A percentile compares a stretch with the other conserved stretches of the same genome.
Conservation (phyloP, 2,797 vertebrate species). For the Coilia nasus region DNA sequence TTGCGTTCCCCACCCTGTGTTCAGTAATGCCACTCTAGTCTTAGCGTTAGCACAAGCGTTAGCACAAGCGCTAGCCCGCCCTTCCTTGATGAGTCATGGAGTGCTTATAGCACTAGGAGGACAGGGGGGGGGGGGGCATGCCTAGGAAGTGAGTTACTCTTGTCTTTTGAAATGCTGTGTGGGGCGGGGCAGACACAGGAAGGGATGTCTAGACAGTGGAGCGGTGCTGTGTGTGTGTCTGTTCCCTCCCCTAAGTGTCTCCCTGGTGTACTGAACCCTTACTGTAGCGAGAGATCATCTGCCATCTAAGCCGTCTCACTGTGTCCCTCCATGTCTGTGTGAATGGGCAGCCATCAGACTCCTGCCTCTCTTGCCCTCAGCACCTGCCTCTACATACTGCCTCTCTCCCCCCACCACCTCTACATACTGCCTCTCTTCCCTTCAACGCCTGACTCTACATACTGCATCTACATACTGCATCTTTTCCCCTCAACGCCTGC, state of each 20-base stretch:
- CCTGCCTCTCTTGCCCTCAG: not conserved
- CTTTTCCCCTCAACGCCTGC: no score
- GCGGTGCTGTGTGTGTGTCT: not conserved
- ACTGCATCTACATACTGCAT: no score
- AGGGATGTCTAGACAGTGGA: not conserved
- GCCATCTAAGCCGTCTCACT: conserved; percentile 30
- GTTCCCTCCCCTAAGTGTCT: conserved; percentile 44
- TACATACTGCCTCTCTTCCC: no score
- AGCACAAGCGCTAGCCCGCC: not conserved
- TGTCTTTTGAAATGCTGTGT: no score
- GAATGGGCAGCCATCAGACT: conserved; percentile 5
- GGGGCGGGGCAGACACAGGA: no score
- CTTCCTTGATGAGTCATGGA: not conserved
- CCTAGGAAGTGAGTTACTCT: no score
- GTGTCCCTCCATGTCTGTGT: conserved; percentile 17
- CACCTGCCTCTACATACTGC: not conserved
- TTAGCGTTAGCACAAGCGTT: no score
- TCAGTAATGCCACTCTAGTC: not conserved
- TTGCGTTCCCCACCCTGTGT: not conserved
- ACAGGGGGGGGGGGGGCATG: not conserved
- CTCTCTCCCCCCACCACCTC: not conserved
- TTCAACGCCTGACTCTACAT: no score
- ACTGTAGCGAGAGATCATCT: not conserved
- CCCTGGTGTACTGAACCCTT: conserved; percentile 57
- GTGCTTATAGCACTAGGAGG: not conserved